Evolutionary conservation across 2,888 invertebrate species (phyloP).

Genomic region (Geotrupes spiniger): DNA sequence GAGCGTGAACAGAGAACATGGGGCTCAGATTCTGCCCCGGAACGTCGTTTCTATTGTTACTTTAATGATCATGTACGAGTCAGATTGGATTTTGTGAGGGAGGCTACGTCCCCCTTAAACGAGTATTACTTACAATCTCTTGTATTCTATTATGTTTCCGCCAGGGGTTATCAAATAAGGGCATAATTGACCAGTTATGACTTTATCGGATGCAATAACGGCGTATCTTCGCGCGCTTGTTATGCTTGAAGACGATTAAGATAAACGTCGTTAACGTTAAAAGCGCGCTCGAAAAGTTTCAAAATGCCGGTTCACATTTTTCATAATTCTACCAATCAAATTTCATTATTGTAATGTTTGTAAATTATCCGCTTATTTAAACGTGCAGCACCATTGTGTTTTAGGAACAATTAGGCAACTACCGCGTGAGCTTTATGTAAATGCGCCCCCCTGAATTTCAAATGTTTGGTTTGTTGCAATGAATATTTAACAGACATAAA

Average conservation of each 20-base stretch:
- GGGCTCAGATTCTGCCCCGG: conserved; percentile 26
- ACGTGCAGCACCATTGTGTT: too few species aligned
- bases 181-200: conserved; percentile 17
- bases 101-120: conserved; percentile 3
- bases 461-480: too few species aligned
- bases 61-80: conserved; percentile 4
- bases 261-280: too few species aligned
- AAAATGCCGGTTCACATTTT: too few species aligned
- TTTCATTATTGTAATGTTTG: too few species aligned
- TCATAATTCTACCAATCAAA: too few species aligned
- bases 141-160: conserved; percentile 2
- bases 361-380: too few species aligned
- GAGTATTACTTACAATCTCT: conserved; percentile 1
- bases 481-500: too few species aligned
- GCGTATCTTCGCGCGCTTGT: neutral
- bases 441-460: too few species aligned
- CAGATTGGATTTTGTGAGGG: conserved; percentile 3
- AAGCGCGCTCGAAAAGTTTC: too few species aligned
- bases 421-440: too few species aligned
- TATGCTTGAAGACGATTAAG: neutral
- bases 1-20: conserved; percentile 27
- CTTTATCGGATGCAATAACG: conserved; percentile 8
- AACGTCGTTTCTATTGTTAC: conserved; percentile 25
- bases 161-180: conserved; percentile 14
- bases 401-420: too few species aligned